phyloP scores from a whole-genome alignment of 2,113 vertebrate genomes.

The Hystrix cristata region DNA sequence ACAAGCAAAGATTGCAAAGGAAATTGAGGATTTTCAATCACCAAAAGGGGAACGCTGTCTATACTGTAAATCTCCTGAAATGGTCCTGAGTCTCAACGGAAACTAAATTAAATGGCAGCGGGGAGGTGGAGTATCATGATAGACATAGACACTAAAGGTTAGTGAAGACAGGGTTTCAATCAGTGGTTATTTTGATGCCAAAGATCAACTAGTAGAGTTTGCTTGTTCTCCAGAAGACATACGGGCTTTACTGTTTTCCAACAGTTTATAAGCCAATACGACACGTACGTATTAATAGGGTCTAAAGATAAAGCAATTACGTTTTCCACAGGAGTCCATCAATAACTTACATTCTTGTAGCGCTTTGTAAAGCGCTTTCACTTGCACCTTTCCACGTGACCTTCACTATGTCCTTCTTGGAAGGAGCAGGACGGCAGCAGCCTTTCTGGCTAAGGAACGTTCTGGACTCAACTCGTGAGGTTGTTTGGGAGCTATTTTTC shows the following conservation, averaged over 20 bases:
- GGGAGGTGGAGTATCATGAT: neutral
- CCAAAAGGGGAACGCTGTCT: neutral
- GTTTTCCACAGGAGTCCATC: neutral
- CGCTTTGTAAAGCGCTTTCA: neutral
- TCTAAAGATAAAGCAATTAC: neutral
- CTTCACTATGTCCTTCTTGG: neutral
- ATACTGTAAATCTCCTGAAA: slow-evolving; percentile 7
- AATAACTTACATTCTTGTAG: slow-evolving; percentile 54
- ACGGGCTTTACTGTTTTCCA: neutral
- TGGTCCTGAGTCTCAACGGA: neutral
- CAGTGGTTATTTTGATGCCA: neutral
- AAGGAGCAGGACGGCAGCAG: neutral
- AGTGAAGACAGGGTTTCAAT: neutral
- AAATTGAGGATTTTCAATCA: neutral
- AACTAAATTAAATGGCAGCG: neutral
- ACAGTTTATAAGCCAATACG: neutral
- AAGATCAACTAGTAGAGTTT: neutral
- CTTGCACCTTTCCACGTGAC: neutral
- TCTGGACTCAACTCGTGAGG: neutral
- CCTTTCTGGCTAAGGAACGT: neutral
- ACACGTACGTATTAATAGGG: neutral
- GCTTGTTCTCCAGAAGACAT: neutral
- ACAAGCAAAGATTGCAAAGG: neutral
- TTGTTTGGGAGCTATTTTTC: neutral
- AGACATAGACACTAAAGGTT: neutral